A percentile compares a stretch with the other conserved stretches of the same genome.
These are phyloP conservation scores for Acanthaster planci DNA, from an alignment of 35 echinoderm and acorn worm species.

Conservation along the genomic window DNA sequence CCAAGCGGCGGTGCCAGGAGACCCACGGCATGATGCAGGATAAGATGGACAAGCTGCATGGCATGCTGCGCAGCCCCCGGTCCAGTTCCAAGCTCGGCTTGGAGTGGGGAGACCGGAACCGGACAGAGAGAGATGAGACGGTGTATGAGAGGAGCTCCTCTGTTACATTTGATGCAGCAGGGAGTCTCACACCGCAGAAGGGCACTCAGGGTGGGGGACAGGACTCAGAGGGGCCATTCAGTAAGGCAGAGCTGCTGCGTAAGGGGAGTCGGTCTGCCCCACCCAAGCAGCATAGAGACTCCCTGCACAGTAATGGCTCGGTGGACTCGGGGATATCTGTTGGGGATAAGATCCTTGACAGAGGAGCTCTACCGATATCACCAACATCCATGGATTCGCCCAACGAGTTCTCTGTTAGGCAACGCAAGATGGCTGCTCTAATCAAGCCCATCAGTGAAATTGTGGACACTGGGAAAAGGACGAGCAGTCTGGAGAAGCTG, in stretches of 20 bases:
- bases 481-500: slow-evolving; percentile 39
- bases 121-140: not conserved
- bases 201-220: not conserved
- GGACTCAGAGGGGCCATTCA: not conserved
- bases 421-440: slow-evolving; percentile 40
- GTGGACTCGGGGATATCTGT: slow-evolving; percentile 88
- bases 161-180: not conserved
- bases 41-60: slow-evolving; percentile 47
- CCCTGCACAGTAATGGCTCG: slow-evolving; percentile 83
- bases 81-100: not conserved
- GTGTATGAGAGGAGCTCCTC: slow-evolving; percentile 6
- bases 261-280: slow-evolving; percentile 5
- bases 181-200: not conserved
- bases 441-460: slow-evolving; percentile 63
- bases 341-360: slow-evolving; percentile 53
- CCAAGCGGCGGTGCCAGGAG: slow-evolving; percentile 68
- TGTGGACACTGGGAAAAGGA: slow-evolving; percentile 10
- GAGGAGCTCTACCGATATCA: slow-evolving; percentile 11
- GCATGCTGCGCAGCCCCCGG: slow-evolving; percentile 29
- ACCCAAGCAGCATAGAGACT: slow-evolving; percentile 67
- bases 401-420: not conserved
- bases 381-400: not conserved
- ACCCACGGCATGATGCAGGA: slow-evolving; percentile 54
- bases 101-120: not conserved
- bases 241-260: slow-evolving; percentile 29